phyloP scores from a whole-genome alignment of 1,140 invertebrate genomes.

The Paraescarpia echinospica region DNA sequence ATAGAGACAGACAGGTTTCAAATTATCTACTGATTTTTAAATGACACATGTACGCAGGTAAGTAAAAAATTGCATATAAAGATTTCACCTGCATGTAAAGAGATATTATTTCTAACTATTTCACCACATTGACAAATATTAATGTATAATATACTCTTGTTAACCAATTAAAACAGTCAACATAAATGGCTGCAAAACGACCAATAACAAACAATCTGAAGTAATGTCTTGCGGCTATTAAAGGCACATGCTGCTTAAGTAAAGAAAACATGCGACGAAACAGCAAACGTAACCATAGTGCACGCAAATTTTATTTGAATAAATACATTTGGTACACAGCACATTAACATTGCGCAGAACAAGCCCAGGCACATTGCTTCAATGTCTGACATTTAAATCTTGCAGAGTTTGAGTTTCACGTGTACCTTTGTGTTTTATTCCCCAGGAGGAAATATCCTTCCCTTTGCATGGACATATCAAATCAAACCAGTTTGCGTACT shows the following conservation, averaged over 20 bases:
- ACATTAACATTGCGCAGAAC: background rate
- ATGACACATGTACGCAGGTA: too few species aligned
- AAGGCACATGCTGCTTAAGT: background rate
- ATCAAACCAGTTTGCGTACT: too few species aligned
- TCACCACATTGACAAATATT: background rate
- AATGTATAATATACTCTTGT: background rate
- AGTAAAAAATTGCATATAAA: too few species aligned
- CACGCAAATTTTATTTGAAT: background rate
- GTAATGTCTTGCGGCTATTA: background rate
- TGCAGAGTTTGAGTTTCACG: background rate
- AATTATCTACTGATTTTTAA: too few species aligned
- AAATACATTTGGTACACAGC: background rate
- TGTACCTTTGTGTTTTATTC: too few species aligned
- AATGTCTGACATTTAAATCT: background rate
- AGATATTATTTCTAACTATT: background rate
- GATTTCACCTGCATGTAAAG: too few species aligned
- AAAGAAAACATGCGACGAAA: background rate
- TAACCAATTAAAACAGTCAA: background rate
- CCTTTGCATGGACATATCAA: too few species aligned
- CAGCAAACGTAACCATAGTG: background rate
- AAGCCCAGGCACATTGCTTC: background rate
- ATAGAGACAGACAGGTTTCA: background rate
- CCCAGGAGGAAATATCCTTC: too few species aligned
- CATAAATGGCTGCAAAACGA: background rate
- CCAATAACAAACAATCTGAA: background rate